phyloP scores from a whole-genome alignment of 2,888 invertebrate species.

The Geotrupes spiniger region DNA sequence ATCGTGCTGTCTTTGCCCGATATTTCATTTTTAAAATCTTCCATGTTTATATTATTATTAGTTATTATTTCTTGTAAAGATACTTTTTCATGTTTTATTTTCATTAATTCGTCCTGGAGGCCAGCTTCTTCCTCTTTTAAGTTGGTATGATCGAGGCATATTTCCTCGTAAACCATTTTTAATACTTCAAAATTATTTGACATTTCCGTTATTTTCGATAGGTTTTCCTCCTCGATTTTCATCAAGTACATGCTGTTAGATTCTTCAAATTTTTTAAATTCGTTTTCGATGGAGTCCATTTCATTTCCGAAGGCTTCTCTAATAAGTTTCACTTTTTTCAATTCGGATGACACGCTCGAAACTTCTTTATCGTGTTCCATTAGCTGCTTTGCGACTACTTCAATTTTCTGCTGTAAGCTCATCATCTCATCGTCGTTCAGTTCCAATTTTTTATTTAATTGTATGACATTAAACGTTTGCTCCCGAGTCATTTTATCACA shows the following conservation, averaged over 20 bases:
- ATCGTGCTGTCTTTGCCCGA: constrained; percentile 1
- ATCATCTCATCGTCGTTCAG: constrained; percentile 13
- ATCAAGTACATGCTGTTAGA: constrained; percentile 8
- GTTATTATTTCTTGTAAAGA: constrained; percentile 10
- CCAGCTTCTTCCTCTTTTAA: constrained; percentile 14
- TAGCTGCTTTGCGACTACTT: background rate
- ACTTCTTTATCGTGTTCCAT: constrained; percentile 18
- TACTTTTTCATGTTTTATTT: constrained; percentile 14
- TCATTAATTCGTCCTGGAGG: constrained; percentile 11
- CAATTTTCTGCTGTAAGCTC: constrained; percentile 8
- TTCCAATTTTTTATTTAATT: constrained; percentile 5
- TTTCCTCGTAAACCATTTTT: constrained; percentile 18
- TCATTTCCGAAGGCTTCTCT: constrained; percentile 9
- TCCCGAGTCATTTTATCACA: constrained; percentile 23
- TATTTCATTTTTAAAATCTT: constrained; percentile 13
- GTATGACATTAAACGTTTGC: constrained; percentile 23
- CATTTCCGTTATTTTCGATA: constrained; percentile 15
- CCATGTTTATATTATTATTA: constrained; percentile 12
- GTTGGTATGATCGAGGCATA: constrained; percentile 7
- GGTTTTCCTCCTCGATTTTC: constrained; percentile 18
- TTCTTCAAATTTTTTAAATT: constrained; percentile 11
- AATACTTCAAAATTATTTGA: constrained; percentile 15
- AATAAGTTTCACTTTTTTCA: constrained; percentile 17
- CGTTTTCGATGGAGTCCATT: constrained; percentile 12
- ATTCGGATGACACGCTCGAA: constrained; percentile 7